Evolutionary conservation across 2,113 vertebrate genomes (phyloP), one percentile per base, ranked within the genome.

Genomic region (Probosciger aterrimus): DNA sequence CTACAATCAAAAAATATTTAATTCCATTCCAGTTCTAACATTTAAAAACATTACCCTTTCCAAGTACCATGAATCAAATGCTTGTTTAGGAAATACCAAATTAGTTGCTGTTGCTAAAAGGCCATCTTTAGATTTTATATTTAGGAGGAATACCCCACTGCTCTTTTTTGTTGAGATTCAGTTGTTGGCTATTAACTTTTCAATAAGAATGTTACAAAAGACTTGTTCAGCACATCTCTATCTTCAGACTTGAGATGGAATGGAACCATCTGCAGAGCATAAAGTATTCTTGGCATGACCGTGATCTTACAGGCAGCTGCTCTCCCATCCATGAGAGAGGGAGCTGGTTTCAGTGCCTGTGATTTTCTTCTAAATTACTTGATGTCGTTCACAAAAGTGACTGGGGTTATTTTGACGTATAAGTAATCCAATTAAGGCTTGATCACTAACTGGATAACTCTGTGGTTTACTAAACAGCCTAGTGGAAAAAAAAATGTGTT

Each of bases 21-120:
- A 93, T 60, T 94, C 77, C 88, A 65, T 90, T 92, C 88, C 88
- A 79, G 47, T 82, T 90, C 62, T 93, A 94, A 49, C n/a, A 2
- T 96, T 95, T 87, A 73, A 96, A 95, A 96, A 94, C 80, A 91
- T 82, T 78, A 69, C 81, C 80, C 82, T 41, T 96, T 96, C 95
- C 93, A 96, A 96, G 52, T n/a, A 50, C 64, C 91, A 97, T 96
- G 57, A 96, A 93, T 96, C 92, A 96, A 83, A 24, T 71, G 60
- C 69, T 93, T 86, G 73, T 81, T 96, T 91, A 96, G 93, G 93
- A 95, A 95, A 97, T 95, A 94, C 86, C 95, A 94, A 92, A 87
- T 93, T 55, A 92, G 82, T 86, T 2, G 10, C 44, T 92, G 17
- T 52, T 92, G 65, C 77, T 96, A 91, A 91, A 96, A 94, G 62